Conservation (phyloP, 2,888 invertebrate genomes). For the Harpagoxenus sublaevis region DNA sequence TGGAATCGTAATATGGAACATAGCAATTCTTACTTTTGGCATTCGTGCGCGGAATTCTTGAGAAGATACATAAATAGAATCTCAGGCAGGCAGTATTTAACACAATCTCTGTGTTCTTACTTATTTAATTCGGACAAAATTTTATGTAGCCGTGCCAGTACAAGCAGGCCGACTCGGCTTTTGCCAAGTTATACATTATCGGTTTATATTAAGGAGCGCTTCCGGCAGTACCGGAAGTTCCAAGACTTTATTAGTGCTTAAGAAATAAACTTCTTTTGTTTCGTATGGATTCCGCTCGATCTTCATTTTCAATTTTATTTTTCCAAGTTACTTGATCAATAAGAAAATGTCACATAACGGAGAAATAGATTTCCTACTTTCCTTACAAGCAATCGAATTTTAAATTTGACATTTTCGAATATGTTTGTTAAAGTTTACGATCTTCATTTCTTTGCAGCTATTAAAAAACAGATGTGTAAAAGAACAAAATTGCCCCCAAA, state of each 20-base stretch:
- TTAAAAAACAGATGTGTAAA: neutral
- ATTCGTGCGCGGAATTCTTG: slow-evolving; percentile 19
- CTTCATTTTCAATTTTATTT: slow-evolving; percentile 40
- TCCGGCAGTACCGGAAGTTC: slow-evolving; percentile 27
- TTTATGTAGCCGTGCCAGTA: slow-evolving; percentile 28
- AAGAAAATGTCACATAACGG: neutral
- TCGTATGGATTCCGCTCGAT: slow-evolving; percentile 54
- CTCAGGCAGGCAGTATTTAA: slow-evolving; percentile 28
- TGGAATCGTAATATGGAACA: neutral
- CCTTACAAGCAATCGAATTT: slow-evolving; percentile 13
- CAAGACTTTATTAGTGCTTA: slow-evolving; percentile 54
- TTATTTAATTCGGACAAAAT: slow-evolving; percentile 41
- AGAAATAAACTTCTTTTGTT: slow-evolving; percentile 42
- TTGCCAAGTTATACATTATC: slow-evolving; percentile 68
- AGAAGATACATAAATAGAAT: slow-evolving; percentile 15
- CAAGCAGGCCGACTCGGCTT: slow-evolving; percentile 34
- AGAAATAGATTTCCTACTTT: neutral
- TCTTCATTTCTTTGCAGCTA: neutral
- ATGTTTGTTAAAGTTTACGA: neutral
- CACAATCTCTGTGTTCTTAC: slow-evolving; percentile 41
- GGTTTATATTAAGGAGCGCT: slow-evolving; percentile 57
- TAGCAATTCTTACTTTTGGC: slow-evolving; percentile 26
- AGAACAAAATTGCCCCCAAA: neutral
- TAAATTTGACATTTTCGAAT: slow-evolving; percentile 26
- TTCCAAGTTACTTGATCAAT: slow-evolving; percentile 37